These are phyloP conservation scores for Fulmarus glacialis DNA, from an alignment of 2,113 vertebrate species.

Conservation along the genomic window DNA sequence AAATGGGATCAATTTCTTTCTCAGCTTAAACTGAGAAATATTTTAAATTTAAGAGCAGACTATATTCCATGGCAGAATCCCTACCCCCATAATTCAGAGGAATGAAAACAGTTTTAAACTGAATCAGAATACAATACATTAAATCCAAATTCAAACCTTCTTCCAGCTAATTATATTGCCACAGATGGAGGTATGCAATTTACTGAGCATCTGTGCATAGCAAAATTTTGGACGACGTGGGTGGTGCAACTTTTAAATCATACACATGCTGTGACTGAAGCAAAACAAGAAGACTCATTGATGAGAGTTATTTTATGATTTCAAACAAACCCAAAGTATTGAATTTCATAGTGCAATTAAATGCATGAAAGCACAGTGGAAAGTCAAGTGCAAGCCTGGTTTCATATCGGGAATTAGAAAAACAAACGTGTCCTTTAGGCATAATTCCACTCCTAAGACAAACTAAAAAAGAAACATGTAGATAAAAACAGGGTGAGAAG, in stretches of 20 bases:
- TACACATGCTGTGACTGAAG: conserved; percentile 5
- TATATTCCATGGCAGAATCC: not conserved
- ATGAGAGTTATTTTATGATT: conserved; percentile 26
- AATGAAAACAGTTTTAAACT: not conserved
- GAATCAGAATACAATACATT: conserved; percentile 18
- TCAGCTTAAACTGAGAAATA: not conserved
- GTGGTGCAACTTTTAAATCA: conserved; percentile 47
- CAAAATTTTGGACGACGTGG: conserved; percentile 58
- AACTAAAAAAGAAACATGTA: not conserved
- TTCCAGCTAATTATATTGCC: conserved; percentile 49
- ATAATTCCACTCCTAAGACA: not conserved
- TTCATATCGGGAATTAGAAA: not conserved
- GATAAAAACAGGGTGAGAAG: not conserved
- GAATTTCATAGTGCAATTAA: conserved; percentile 34
- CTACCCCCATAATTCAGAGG: not conserved
- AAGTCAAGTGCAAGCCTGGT: not conserved
- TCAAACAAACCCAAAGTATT: not conserved
- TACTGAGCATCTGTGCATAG: conserved; percentile 65
- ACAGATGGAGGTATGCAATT: conserved; percentile 53
- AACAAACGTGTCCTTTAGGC: not conserved
- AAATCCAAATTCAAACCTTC: conserved; percentile 6
- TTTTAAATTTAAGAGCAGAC: not conserved
- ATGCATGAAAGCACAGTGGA: not conserved
- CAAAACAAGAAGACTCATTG: conserved; percentile 22
- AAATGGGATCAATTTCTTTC: not conserved